These are phyloP conservation scores for Heliconius nattereri DNA, from an alignment of 1,140 invertebrate species.

Conservation along the genomic window DNA sequence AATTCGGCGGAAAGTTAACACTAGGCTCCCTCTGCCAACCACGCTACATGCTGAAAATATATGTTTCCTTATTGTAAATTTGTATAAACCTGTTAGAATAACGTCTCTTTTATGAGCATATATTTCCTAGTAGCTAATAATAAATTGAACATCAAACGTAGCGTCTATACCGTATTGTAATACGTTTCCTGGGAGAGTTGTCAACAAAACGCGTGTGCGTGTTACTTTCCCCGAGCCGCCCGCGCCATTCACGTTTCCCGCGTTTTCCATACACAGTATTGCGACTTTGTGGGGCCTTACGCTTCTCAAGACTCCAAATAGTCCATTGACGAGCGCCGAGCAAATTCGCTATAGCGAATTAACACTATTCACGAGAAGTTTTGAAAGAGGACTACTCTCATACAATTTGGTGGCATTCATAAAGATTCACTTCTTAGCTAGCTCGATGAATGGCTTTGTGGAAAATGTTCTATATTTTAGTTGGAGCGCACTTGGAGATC, in stretches of 20 bases:
- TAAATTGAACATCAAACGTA: constrained; percentile 36
- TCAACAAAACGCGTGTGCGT: constrained; percentile 55
- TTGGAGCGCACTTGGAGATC: constrained; percentile 54
- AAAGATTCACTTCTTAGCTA: constrained; percentile 79
- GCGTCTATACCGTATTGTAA: constrained; percentile 29
- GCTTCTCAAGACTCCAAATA: constrained; percentile 77
- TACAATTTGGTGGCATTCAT: constrained; percentile 80
- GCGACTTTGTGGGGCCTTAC: constrained; percentile 61
- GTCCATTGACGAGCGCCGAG: constrained; percentile 69
- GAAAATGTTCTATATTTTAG: constrained; percentile 74
- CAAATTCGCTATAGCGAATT: constrained; percentile 81
- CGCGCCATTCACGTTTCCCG: constrained; percentile 70
- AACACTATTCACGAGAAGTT: constrained; percentile 77
- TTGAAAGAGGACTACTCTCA: constrained; percentile 80
- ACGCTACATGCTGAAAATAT: too few species aligned
- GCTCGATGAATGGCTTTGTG: constrained; percentile 76
- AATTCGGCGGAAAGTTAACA: too few species aligned
- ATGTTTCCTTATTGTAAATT: too few species aligned
- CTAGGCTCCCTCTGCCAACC: too few species aligned
- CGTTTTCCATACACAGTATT: constrained; percentile 79
- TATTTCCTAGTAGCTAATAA: background rate
- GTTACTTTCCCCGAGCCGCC: constrained; percentile 57
- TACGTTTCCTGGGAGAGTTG: constrained; percentile 28
- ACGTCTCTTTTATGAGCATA: background rate
- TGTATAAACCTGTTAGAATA: background rate